These are phyloP conservation scores for Buceros bicornis DNA, from an alignment of 2,797 vertebrate species.

Conservation along the genomic window DNA sequence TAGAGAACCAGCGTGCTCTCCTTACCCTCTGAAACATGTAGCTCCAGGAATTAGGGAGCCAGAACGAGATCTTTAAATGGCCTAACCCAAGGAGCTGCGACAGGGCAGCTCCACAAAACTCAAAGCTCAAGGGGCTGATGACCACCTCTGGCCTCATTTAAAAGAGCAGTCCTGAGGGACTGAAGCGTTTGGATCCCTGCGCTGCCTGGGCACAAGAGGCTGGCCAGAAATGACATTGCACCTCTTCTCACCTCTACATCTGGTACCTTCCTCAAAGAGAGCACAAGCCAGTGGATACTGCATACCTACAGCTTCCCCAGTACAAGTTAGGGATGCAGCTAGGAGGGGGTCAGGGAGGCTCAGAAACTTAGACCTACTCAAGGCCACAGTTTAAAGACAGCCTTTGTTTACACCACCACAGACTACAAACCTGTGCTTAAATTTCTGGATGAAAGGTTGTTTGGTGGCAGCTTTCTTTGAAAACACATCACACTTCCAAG, in stretches of 20 bases:
- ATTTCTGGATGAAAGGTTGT: not conserved
- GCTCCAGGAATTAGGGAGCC: not conserved
- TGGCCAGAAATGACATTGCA: not conserved
- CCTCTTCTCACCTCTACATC: not conserved
- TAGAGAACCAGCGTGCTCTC: not conserved
- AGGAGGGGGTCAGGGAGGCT: not conserved
- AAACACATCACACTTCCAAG: not conserved
- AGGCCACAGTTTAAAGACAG: not conserved
- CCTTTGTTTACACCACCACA: not conserved
- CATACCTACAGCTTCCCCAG: not conserved
- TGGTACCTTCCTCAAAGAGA: not conserved
- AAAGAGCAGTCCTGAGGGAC: not conserved
- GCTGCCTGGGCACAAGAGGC: not conserved
- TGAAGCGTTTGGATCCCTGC: not conserved
- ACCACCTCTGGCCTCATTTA: not conserved
- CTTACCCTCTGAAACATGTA: not conserved
- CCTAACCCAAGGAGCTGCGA: not conserved
- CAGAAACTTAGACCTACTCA: not conserved
- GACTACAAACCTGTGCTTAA: not conserved
- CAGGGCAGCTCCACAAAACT: not conserved
- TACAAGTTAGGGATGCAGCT: not conserved
- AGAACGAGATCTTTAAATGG: not conserved
- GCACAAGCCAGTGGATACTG: not conserved
- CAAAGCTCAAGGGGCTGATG: rapidly evolving
- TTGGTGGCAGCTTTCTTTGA: not conserved